Conservation (phyloP, 2,113 vertebrate genomes). For the Chionomys nivalis region DNA sequence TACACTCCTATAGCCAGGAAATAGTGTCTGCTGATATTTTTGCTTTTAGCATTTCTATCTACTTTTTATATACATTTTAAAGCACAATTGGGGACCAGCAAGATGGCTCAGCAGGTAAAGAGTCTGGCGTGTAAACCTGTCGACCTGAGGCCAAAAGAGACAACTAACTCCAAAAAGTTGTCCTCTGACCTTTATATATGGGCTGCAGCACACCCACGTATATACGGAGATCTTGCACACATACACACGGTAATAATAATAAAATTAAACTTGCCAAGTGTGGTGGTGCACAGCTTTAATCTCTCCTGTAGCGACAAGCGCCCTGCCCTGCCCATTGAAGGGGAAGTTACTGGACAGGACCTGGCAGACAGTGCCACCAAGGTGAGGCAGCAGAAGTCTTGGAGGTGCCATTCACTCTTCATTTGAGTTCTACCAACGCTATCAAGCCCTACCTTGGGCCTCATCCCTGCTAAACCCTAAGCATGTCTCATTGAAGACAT, state of each 20-base stretch:
- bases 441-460: neutral
- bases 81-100: neutral
- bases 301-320: neutral
- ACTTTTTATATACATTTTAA: neutral
- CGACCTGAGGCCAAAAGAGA: neutral
- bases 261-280: neutral
- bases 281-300: neutral
- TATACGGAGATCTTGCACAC: neutral
- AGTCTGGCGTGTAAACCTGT: neutral
- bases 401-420: neutral
- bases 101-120: neutral
- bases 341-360: neutral
- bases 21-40: neutral
- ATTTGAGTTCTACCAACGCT: neutral
- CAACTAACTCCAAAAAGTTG: neutral
- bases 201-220: neutral
- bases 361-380: neutral
- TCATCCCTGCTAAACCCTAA: neutral
- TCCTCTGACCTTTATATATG: neutral
- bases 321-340: neutral
- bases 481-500: neutral
- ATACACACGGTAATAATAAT: neutral
- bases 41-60: neutral
- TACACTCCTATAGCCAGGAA: neutral
- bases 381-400: accelerated